A percentile compares a stretch with the other conserved stretches of the same genome.
Evolutionary conservation across 2,797 vertebrate species (phyloP).

Genomic region (Coccyzus lansbergi): DNA sequence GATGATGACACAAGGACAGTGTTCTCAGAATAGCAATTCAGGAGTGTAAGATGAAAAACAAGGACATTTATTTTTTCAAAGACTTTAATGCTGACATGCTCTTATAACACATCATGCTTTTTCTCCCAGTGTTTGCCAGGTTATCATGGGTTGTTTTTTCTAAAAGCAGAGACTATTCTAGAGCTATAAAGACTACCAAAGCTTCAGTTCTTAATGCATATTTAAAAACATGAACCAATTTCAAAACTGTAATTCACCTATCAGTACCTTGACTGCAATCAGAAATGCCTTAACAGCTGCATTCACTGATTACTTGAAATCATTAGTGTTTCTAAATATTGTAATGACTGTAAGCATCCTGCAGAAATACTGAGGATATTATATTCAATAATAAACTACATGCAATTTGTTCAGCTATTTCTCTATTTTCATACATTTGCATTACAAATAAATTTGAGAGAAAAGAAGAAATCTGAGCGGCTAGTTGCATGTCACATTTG

Average conservation of each 20-base stretch:
- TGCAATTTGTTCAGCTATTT: background rate
- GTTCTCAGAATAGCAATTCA: background rate
- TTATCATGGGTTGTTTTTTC: fast-evolving
- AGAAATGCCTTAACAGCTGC: background rate
- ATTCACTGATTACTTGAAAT: background rate
- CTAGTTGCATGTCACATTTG: background rate
- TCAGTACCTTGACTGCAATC: background rate
- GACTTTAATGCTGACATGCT: background rate
- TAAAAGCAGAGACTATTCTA: background rate
- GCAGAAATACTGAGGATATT: background rate
- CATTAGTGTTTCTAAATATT: background rate
- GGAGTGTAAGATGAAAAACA: background rate
- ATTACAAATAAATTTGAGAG: background rate
- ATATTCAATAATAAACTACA: background rate
- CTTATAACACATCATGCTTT: background rate
- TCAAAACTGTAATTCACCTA: background rate
- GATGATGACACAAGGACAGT: background rate
- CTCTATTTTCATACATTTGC: background rate
- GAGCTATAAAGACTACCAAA: background rate
- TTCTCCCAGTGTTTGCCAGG: background rate
- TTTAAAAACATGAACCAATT: background rate
- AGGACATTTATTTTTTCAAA: background rate
- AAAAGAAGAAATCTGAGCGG: background rate
- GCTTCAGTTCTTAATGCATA: background rate
- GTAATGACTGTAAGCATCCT: background rate